Percentiles rank a stretch among this genome's conserved stretches.
These are phyloP conservation scores for Drosophila quadrilineata DNA, from an alignment of 1,140 invertebrate species.

Conservation along the genomic window DNA sequence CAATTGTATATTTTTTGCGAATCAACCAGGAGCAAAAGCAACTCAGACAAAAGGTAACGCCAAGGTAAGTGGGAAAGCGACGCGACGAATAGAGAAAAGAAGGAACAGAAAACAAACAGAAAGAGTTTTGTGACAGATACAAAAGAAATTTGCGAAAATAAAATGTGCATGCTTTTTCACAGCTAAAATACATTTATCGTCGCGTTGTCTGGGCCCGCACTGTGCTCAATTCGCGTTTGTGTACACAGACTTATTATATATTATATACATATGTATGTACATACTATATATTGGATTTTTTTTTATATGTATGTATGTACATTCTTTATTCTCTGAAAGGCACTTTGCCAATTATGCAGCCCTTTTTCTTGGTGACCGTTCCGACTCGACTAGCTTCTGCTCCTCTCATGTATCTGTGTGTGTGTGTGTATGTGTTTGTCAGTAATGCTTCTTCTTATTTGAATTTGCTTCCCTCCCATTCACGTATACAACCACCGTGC, in stretches of 20 bases:
- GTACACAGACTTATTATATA: slow-evolving; percentile 12
- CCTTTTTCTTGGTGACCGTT: too few species aligned
- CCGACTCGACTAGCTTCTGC: too few species aligned
- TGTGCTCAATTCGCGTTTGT: slow-evolving; percentile 7
- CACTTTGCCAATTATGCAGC: slow-evolving; percentile 40
- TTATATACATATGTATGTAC: too few species aligned
- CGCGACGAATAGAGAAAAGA: slow-evolving; percentile 30
- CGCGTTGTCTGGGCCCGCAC: not conserved
- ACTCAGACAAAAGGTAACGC: not conserved
- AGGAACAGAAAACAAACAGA: slow-evolving; percentile 1
- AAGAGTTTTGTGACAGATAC: slow-evolving; percentile 34
- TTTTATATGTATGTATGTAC: too few species aligned
- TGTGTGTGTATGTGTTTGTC: not conserved
- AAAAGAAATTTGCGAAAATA: slow-evolving; percentile 31
- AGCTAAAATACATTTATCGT: slow-evolving; percentile 5
- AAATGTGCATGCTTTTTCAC: slow-evolving; percentile 12
- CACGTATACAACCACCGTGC: slow-evolving; percentile 37
- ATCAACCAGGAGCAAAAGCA: not conserved
- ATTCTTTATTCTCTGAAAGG: slow-evolving; percentile 13
- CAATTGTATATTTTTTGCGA: slow-evolving; percentile 9
- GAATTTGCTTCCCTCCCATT: slow-evolving; percentile 30
- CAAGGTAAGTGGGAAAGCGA: slow-evolving; percentile 37
- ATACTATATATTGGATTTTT: too few species aligned
- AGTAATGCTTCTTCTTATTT: slow-evolving; percentile 19
- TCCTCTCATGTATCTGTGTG: too few species aligned